Evolutionary conservation across 2,113 vertebrate genomes (phyloP).

Genomic region (Phylloscopus whistleri): DNA sequence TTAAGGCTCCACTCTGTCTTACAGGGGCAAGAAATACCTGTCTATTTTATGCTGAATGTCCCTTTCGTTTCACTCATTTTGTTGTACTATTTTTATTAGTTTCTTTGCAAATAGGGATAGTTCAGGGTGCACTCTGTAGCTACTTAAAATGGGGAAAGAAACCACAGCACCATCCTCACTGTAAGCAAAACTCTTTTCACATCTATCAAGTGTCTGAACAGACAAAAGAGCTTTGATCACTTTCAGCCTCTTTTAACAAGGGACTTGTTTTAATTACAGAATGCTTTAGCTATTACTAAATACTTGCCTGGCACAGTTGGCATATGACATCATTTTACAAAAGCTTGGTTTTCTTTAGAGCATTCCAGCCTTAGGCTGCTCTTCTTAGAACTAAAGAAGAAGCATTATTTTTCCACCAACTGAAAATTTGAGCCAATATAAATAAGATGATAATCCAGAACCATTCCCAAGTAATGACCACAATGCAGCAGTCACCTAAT

Average conservation of each 20-base stretch:
- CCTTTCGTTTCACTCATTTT: not conserved
- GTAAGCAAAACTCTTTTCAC: conserved; percentile 23
- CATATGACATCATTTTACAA: conserved; percentile 56
- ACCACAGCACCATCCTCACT: conserved; percentile 30
- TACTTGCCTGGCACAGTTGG: conserved; percentile 53
- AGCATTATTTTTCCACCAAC: not conserved
- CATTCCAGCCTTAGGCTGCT: conserved; percentile 51
- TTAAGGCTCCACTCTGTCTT: not conserved
- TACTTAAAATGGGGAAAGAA: conserved; percentile 38
- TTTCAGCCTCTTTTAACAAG: conserved; percentile 61
- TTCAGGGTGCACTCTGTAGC: not conserved
- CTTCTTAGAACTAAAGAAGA: conserved; percentile 43
- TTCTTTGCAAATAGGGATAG: not conserved
- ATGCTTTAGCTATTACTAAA: conserved; percentile 61
- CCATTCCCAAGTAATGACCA: conserved; percentile 33
- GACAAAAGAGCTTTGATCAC: conserved; percentile 64
- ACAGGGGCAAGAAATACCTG: not conserved
- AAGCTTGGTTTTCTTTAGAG: conserved; percentile 43
- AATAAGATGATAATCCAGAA: conserved; percentile 44
- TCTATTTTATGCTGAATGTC: not conserved
- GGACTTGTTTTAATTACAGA: conserved; percentile 70
- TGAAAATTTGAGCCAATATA: conserved; percentile 32
- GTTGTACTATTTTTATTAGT: not conserved
- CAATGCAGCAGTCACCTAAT: conserved; percentile 18
- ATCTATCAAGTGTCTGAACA: conserved; percentile 49